phyloP scores from a whole-genome alignment of 2,888 invertebrate genomes.

The Chrysolina americana region DNA sequence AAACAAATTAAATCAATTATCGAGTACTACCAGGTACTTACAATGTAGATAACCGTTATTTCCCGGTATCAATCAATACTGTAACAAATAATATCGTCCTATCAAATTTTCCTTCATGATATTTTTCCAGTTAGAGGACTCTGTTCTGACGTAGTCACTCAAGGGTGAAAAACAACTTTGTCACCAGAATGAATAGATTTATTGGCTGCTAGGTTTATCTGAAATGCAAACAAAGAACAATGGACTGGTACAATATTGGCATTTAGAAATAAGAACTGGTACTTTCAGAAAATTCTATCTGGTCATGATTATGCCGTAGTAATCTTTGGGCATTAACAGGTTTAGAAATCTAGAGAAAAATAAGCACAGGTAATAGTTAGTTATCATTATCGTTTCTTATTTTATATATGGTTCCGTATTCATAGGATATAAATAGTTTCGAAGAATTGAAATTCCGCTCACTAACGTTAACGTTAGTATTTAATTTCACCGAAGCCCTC shows the following conservation, averaged over 20 bases:
- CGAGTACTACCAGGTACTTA: background rate
- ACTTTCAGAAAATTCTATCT: too few species aligned
- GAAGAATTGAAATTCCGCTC: background rate
- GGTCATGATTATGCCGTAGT: too few species aligned
- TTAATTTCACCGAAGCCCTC: background rate
- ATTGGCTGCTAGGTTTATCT: too few species aligned
- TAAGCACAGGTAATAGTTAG: too few species aligned
- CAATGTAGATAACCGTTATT: background rate
- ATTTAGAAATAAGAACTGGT: too few species aligned
- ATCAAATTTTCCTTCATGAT: background rate
- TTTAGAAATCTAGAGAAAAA: too few species aligned
- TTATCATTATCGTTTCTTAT: too few species aligned
- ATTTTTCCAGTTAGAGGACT: background rate
- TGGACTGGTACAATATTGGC: too few species aligned
- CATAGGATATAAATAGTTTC: background rate
- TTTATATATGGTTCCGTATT: background rate
- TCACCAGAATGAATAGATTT: background rate
- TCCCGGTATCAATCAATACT: constrained; percentile 2
- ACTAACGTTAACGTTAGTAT: background rate
- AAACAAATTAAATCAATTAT: background rate
- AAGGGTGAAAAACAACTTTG: constrained; percentile 29
- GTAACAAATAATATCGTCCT: background rate
- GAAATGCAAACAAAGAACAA: too few species aligned
- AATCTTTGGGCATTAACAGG: too few species aligned
- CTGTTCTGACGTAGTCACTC: constrained; percentile 19